Evolutionary conservation across 2,888 invertebrate genomes (phyloP).

Genomic region (Cylloceria caligata): DNA sequence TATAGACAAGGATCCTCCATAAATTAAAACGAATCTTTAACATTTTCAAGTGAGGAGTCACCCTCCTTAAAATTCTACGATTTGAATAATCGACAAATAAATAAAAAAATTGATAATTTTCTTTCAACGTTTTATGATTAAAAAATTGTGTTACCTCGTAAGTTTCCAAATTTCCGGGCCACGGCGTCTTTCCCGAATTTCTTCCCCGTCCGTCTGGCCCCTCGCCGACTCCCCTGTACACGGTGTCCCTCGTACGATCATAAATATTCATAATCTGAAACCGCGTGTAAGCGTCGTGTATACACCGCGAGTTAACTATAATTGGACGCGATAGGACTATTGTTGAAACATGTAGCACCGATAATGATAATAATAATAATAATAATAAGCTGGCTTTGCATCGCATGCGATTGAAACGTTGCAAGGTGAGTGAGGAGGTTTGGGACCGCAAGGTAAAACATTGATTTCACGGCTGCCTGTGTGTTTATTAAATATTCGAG

Average conservation of each 20-base stretch:
- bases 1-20: no score
- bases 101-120: no score
- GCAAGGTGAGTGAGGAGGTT: not conserved
- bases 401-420: not conserved
- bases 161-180: slow-evolving; percentile 46
- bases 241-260: slow-evolving; percentile 43
- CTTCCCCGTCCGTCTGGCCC: slow-evolving; percentile 33
- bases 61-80: no score
- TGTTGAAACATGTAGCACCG: slow-evolving; percentile 15
- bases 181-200: slow-evolving; percentile 28
- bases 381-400: not conserved
- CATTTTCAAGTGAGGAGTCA: no score
- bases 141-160: slow-evolving; percentile 35
- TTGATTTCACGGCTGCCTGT: slow-evolving; percentile 40
- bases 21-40: no score
- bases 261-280: slow-evolving; percentile 55
- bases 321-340: slow-evolving; percentile 35
- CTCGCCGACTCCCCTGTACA: slow-evolving; percentile 37
- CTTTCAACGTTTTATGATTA: no score
- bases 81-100: no score
- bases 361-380: slow-evolving; percentile 28
- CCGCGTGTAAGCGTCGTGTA: not conserved
- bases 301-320: slow-evolving; percentile 14
- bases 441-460: slow-evolving; percentile 16
- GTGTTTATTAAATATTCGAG: slow-evolving; percentile 45